Evolutionary conservation across 2,888 invertebrate species (phyloP), one percentile per base, ranked within the genome.

Genomic region (Spilosoma lubricipeda): DNA sequence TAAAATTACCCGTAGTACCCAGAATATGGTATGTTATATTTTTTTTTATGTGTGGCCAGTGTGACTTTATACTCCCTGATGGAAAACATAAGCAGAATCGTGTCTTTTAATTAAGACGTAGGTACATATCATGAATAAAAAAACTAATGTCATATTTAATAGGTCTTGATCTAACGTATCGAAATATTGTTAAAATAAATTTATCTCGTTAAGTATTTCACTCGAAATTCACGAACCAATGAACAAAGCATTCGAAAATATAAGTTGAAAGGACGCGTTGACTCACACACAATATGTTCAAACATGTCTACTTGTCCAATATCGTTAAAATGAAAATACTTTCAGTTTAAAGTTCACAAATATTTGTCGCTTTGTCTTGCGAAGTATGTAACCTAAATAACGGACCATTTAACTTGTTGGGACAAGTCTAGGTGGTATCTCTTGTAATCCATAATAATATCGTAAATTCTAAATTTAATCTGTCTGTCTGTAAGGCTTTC

Each of bases 251-350:
- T 20, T 63, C 30, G 13, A 63, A 63, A 63, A 23, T 63, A 59
- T 63, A 63, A 70, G 45, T 42, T 63, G 30, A 42, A 70, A 30
- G 23, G 63, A 39, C 39, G 27, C 18, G n/a, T 48, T 48, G 65
- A 70, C 71, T 71, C 65, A 71, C 33, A 65, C 15, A 33, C 23
- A 65, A 72, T 67, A 72, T 72, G 27, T 72, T 72, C 18, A n/a
- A 42, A 30, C n/a, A 30, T 39, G 67, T 67, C 67, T 20, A 42
- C 27, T 56, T 67, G 56, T 67, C 67, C 72, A 72, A 72, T 59
- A 67, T 52, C 7, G 56, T 33, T 56, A 33, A 67, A 72, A 33
- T 72, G 72, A 72, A 72, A 67, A 72, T 72, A 72, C 67, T 71
- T 65, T 48, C 39, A 72, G 52, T 72, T 67, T 39, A 56, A 59